Evolutionary conservation across 1,140 invertebrate genomes (phyloP).

Genomic region (Nephila pilipes): DNA sequence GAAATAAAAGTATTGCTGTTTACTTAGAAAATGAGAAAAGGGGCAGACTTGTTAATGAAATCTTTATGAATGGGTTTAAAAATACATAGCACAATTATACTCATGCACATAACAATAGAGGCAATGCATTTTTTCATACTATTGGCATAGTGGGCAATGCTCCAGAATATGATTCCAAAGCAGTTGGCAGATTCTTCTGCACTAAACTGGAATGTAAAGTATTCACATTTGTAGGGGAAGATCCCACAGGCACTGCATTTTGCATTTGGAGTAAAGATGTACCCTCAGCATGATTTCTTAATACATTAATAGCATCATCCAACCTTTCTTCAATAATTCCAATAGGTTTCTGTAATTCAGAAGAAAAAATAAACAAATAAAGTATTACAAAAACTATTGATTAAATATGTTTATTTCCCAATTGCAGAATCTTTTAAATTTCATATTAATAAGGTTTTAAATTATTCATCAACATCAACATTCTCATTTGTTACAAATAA

Average conservation of each 20-base stretch:
- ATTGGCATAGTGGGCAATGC: constrained; percentile 18
- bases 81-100: background rate
- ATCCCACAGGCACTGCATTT: constrained; percentile 57
- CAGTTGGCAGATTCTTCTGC: background rate
- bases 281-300: constrained; percentile 95
- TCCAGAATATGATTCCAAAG: constrained; percentile 18
- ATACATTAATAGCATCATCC: constrained; percentile 96
- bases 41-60: too few relatives aligned
- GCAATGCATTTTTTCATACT: background rate
- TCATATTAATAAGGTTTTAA: too few relatives aligned
- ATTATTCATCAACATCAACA: too few relatives aligned
- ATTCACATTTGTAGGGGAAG: background rate
- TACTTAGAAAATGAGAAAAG: too few relatives aligned
- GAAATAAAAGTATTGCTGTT: too few relatives aligned
- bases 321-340: constrained; percentile 91
- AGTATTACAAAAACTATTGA: background rate
- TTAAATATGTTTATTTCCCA: background rate
- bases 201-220: constrained; percentile 65
- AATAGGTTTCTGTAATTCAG: constrained; percentile 87
- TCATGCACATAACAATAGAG: background rate
- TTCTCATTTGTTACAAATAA: too few relatives aligned
- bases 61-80: too few relatives aligned
- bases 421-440: background rate
- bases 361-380: background rate
- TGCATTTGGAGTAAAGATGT: constrained; percentile 78